Conservation (phyloP, 2,797 vertebrate genomes). For the Macropus fuliginosus region DNA sequence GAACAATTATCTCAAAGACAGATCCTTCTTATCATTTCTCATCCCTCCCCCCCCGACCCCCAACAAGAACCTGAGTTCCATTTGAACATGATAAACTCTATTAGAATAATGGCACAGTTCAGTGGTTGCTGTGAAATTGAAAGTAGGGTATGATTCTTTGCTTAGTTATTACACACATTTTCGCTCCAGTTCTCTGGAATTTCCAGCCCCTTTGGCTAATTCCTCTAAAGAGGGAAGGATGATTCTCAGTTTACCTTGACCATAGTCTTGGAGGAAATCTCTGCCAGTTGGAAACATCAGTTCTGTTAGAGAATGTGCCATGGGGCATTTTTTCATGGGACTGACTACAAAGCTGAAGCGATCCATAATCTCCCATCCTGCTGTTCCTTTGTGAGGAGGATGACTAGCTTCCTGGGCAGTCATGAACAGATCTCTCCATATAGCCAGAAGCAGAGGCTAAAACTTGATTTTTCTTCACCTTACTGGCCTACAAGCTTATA, state of each 20-base stretch:
- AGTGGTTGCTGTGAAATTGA: constrained; percentile 21
- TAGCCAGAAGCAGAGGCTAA: neutral
- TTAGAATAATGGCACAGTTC: constrained; percentile 6
- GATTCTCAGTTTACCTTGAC: neutral
- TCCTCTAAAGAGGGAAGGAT: neutral
- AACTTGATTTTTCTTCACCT: neutral
- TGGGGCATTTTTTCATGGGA: neutral
- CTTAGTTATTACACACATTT: constrained; percentile 12
- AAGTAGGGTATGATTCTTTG: constrained; percentile 32
- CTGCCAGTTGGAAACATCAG: neutral
- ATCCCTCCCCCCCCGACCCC: neutral
- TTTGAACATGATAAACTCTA: constrained; percentile 11
- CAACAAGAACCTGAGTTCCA: neutral
- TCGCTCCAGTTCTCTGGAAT: neutral
- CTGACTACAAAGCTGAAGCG: neutral
- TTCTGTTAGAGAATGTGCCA: constrained; percentile 4
- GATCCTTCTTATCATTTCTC: constrained; percentile 25
- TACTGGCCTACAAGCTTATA: neutral
- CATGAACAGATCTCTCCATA: neutral
- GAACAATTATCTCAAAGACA: neutral
- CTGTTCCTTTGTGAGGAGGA: neutral
- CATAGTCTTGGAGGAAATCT: constrained; percentile 23
- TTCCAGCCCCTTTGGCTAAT: constrained; percentile 16
- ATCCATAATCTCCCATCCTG: neutral
- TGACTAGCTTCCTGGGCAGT: neutral